Evolutionary conservation across 2,797 vertebrate species (phyloP).

Genomic region (Alauda arvensis): DNA sequence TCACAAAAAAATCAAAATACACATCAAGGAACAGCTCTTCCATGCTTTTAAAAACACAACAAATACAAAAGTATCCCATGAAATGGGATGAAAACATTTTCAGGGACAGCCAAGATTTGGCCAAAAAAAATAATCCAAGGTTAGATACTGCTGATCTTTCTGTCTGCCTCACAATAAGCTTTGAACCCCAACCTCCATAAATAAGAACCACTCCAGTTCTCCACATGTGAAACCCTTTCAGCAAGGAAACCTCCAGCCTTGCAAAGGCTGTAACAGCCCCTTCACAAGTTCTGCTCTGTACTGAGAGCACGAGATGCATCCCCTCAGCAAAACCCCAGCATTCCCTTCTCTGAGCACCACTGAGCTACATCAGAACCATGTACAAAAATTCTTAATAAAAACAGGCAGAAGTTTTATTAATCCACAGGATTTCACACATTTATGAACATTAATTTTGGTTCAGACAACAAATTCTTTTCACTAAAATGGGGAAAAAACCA

Average conservation of each 20-base stretch:
- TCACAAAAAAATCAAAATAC: not conserved
- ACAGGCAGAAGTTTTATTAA: not conserved
- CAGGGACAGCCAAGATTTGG: not conserved
- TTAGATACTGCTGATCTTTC: not conserved
- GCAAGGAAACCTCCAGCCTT: not conserved
- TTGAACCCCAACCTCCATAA: not conserved
- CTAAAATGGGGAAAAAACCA: not conserved
- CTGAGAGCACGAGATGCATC: not conserved
- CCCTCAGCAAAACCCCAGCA: not conserved
- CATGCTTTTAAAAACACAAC: not conserved
- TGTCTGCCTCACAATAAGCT: not conserved
- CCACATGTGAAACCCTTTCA: not conserved
- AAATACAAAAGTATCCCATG: not conserved
- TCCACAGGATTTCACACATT: not conserved
- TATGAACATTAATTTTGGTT: not conserved
- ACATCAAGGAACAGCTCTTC: not conserved
- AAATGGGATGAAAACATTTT: not conserved
- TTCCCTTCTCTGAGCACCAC: not conserved
- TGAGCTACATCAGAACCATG: not conserved
- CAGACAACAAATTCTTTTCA: not conserved
- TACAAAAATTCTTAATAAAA: not conserved
- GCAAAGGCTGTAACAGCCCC: not conserved
- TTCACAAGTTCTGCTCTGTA: not conserved
- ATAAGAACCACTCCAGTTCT: not conserved
- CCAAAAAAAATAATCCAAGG: conserved; percentile 19